Base-by-base conservation (phyloP, 2,888 invertebrate genomes). In the Cyaniris semiargus region DNA sequence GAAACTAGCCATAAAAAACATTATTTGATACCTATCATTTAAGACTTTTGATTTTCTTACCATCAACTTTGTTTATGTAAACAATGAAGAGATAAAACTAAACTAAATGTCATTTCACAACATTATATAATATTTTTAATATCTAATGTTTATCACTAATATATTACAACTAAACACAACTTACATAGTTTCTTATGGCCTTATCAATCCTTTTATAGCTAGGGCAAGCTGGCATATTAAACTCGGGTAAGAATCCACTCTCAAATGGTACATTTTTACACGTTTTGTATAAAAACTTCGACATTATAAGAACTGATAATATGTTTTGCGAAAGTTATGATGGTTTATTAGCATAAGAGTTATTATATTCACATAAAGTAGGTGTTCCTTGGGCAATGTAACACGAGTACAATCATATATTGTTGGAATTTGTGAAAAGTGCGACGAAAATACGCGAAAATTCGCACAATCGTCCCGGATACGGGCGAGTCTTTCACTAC, bases 271-370 rank as follows among this genome's bases (percentile, higher is more conserved):
- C 87, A 66, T 88, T 91, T 80, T 86, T 91, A 80, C 87, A 92
- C 0, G 92, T 86, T 85, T 89, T 93, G 78, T 92, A 92, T 18
- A 92, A 81, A 84, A 91, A 91, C n/a, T 90, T 88, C 74, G 88
- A 86, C 88, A 90, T 89, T 78, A 48, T 80, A 70, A 71, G 76
- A 31, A 66, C 15, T 74, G 27, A 76, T 23, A 15, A 76, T 23
- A 15, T 48, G 13, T 21, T 27, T 74, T 23, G 74, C 23, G 23
- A 27, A 66, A 66, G 15, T 66, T 66, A 18, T 18, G 1, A 31
- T 15, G 66, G 27, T 15, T 31, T 15, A 15, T 5, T 27, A 66
- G 66, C 31, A 6, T 21, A 27, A 10, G 66, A 6, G 27, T 27
- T 58, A 21, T 21, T 21, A 27, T 66, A 31, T 66, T 31, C 66